A percentile compares a stretch with the other conserved stretches of the same genome.
Conservation (phyloP, 1,140 invertebrate genomes). For the Hermatobates lingyangjiaoensis region DNA sequence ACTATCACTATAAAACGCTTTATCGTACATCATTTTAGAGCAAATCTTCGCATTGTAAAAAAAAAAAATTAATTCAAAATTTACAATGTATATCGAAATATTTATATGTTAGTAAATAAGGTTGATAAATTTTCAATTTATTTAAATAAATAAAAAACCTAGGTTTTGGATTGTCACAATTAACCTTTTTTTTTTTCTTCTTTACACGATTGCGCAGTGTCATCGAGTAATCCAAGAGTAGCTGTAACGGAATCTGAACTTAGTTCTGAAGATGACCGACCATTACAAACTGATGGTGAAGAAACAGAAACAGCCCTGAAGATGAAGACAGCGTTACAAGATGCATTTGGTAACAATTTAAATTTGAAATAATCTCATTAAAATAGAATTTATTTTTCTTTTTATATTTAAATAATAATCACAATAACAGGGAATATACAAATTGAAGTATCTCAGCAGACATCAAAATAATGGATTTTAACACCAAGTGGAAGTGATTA, state of each 20-base stretch:
- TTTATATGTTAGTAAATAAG: not conserved
- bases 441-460: not conserved
- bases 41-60: too few species aligned
- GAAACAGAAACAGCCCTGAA: constrained; percentile 66
- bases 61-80: not conserved
- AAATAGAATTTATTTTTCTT: not conserved
- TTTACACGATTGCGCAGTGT: not conserved
- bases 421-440: not conserved
- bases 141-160: not conserved
- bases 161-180: not conserved
- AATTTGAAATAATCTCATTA: not conserved
- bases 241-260: not conserved
- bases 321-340: constrained; percentile 67
- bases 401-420: not conserved
- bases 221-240: not conserved
- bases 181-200: not conserved
- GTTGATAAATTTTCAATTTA: not conserved
- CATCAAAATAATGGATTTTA: not conserved
- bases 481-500: not conserved
- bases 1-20: too few species aligned
- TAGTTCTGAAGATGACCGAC: constrained; percentile 34
- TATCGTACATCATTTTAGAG: too few species aligned
- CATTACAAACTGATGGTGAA: constrained; percentile 47
- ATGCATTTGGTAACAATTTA: constrained; percentile 52
- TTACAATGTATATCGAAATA: not conserved